Evolutionary conservation across 2,888 invertebrate genomes (phyloP), one percentile per base, ranked within the genome.

Genomic region (Zonitis immaculata): DNA sequence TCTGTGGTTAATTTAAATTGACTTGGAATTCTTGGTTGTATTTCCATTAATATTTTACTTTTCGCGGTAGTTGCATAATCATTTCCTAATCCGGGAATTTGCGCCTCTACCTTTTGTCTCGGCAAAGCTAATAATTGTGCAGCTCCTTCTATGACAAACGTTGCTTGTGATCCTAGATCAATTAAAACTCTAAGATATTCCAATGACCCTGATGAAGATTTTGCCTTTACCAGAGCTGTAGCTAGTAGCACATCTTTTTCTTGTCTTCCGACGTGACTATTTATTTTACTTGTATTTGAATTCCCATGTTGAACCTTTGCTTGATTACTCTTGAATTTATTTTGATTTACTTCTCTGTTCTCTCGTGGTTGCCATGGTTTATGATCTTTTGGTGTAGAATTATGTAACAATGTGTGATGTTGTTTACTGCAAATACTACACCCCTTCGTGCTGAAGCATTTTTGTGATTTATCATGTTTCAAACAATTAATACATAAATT

Each of bases 101-200:
- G 11, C 4, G 47, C 11, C 3, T 12, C 9, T 3, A 12, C 9
- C 32, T 20, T 47, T n/a, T 51, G 20, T 43, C 27, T 45, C 9
- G 52, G 52, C 11, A 53, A 12, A 2, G 26, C 47, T 14, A 55
- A 26, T 2, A 48, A n/a, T 32, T 52, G 26, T 26, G 51, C 53
- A 16, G 53, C 56, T 42, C 49, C 42, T 30, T 53, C 49, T 7
- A 53, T 56, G 3, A 56, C 46, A 16, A 56, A 50, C 3, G 49
- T 35, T 14, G 39, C 44, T 48, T 55, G 52, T 1, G 52, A 54
- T 14, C 53, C 56, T 9, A 22, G 47, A 32, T 56, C 56, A n/a
- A 54, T 39, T 7, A 54, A 30, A 12, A 26, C 39, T 18, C 51
- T 4, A 11, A 47, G 39, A 27, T 42, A 26, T 26, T 47, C 28